Base-by-base conservation (phyloP, 2,888 invertebrate genomes). In the Micoletzkya japonica region DNA sequence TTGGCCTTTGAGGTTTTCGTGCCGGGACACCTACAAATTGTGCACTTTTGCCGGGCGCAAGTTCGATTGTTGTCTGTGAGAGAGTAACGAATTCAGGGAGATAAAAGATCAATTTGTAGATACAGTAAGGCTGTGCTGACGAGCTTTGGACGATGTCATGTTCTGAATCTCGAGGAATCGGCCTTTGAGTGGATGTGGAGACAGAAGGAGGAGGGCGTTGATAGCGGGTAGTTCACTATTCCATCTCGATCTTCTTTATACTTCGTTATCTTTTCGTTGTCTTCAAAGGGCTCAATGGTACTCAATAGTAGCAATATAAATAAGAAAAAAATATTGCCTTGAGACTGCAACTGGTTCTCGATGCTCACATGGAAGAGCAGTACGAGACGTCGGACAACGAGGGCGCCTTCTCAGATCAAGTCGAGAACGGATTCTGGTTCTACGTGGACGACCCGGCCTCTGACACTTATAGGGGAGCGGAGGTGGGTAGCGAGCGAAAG, bases 291-390 rank as follows among this genome's bases (percentile, higher is more conserved):
- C 10, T 44, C 14, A 44, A 44, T 14, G 10, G 44, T 44, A 14
- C 44, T 10, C 44, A 44, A 44, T 14, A 44, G 20, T 44, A 44
- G 44, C 44, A 44, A 44, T 14, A 44, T 10, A 44, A 44, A 14
- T 14, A 44, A 14, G 14, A 17, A 56, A 58, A 26, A 28, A 39
- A 28, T 37, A 26, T 24, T 14, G 37, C n/a, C 49, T 77, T 66
- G 32, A 74, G 76, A 10, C 73, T 81, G 2, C 80, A 81, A 71
- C 72, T 81, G 30, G 76, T 80, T 54, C 77, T 82, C 10, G 82
- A 83, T 66, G 74, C 80, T 24, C 82, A 81, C 70, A 56, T 75
- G 17, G 83, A 83, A 57, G 81, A 83, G 61, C 78, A 83, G n/a
- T n/a, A n/a, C n/a, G n/a, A n/a, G n/a, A n/a, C n/a, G n/a, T n/a